Base-by-base conservation (phyloP, 2,888 invertebrate genomes). In the Glaucopsyche alexis region DNA sequence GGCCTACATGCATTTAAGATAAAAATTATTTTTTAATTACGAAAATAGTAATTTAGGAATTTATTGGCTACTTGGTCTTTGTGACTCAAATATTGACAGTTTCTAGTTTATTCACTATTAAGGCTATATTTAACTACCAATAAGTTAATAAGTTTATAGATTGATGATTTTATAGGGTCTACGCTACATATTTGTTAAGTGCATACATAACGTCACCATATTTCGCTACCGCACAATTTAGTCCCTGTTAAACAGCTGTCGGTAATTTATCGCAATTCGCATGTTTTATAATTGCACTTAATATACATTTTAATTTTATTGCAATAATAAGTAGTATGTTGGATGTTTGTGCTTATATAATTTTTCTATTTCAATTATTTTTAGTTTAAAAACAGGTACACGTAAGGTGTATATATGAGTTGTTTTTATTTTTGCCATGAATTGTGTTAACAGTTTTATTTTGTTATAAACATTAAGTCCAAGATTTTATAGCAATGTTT, bases 281-380 rank as follows among this genome's bases (percentile, higher is more conserved):
- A 73, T 74, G 75, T 79, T 79, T 78, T 78, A 78, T 79, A 78
- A 78, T 78, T 78, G 76, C 78, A 73, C 76, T 74, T 76, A 77
- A 76, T 77, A 71, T 64, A 11, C 29, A 76, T 55, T 74, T 72
- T 72, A 76, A 73, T 74, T 76, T 75, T 74, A 75, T 47, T 75
- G 74, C 74, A 72, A 71, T 74, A 67, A 75, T 76, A 74, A 75
- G 74, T 73, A 75, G 60, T 13, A n/a, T 19, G 29, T 29, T 60
- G 6, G 7, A 47, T 11, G 11, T 9, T 47, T 13, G 4, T 47
- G 47, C 7, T 4, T 7, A 42, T 42, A 42, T 42, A 42, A 42
- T 7, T 55, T 55, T 55, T 19, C 55, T 19, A 55, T 55, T 55
- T 19, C 11, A 19, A 19, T 5, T 55, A 55, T 55, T 19, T 55